A percentile compares a stretch with the other conserved stretches of the same genome.
Conservation (phyloP, 2,113 vertebrate genomes). For the Macrotus californicus region DNA sequence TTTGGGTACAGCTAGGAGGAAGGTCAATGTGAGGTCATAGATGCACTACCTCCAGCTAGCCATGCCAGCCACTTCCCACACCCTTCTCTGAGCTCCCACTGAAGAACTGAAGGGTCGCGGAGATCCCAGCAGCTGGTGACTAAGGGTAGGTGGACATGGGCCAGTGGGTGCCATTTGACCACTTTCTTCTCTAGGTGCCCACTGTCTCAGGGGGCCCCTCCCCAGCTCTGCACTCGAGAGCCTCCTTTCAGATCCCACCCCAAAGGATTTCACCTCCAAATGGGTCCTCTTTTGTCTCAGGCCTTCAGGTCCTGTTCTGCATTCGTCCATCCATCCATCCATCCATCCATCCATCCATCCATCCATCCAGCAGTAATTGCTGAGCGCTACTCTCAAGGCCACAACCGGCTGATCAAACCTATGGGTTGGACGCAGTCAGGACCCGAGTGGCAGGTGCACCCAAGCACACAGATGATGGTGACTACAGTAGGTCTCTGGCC, state of each 20-base stretch:
- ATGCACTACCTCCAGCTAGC: too few species aligned
- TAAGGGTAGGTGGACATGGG: neutral
- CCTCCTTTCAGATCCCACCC: neutral
- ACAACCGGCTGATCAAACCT: neutral
- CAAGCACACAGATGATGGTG: neutral
- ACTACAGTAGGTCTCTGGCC: neutral
- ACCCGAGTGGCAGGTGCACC: neutral
- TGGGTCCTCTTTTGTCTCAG: neutral
- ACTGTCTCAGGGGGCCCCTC: neutral
- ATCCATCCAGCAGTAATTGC: neutral
- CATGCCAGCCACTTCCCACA: too few species aligned
- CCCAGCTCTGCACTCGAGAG: too few species aligned
- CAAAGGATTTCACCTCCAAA: neutral
- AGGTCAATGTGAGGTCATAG: too few species aligned
- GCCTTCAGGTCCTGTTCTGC: neutral
- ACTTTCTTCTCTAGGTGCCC: neutral
- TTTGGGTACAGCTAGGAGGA: neutral
- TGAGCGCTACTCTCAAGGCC: neutral
- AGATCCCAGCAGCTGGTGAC: neutral
- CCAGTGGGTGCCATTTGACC: neutral
- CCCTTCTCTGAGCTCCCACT: neutral
- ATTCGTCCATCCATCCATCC: too few species aligned
- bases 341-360: neutral
- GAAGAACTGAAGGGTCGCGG: neutral
- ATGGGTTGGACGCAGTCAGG: neutral